These are phyloP conservation scores for Potamilus streckersoni DNA, from an alignment of 1,140 invertebrate species.

Conservation along the genomic window DNA sequence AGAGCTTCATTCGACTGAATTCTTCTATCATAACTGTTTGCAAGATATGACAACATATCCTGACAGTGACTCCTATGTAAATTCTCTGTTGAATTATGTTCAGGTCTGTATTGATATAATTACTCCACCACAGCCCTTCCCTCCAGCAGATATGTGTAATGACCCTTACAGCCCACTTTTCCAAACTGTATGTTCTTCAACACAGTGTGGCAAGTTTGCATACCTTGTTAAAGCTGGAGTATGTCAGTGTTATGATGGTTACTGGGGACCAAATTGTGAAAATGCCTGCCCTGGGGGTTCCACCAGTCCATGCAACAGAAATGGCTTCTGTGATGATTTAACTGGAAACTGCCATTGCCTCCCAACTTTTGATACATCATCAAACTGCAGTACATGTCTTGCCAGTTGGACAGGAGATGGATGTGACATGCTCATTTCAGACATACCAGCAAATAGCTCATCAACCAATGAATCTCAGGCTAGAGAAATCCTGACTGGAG, in stretches of 20 bases:
- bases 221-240: background rate
- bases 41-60: constrained; percentile 1
- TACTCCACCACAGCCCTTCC: constrained; percentile 6
- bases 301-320: constrained; percentile 24
- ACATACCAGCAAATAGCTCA: background rate
- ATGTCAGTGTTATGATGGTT: constrained; percentile 35
- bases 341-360: constrained; percentile 33
- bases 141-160: constrained; percentile 23
- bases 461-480: background rate
- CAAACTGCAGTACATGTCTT: constrained; percentile 29
- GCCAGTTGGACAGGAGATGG: constrained; percentile 28
- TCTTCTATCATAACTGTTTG: constrained; percentile 31
- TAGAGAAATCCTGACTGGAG: background rate
- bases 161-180: constrained; percentile 4
- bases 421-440: constrained; percentile 20
- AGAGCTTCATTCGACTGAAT: constrained; percentile 22
- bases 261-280: constrained; percentile 33
- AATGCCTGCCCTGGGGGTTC: constrained; percentile 34
- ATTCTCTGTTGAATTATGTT: constrained; percentile 26
- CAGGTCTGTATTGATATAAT: constrained; percentile 24
- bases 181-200: too few relatives aligned
- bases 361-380: constrained; percentile 16
- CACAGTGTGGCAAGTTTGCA: too few relatives aligned
- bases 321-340: constrained; percentile 28
- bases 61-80: constrained; percentile 14